Percentiles rank a stretch among this genome's conserved stretches.
Conservation (phyloP, 2,113 vertebrate species). For the Corynorhinus townsendii region DNA sequence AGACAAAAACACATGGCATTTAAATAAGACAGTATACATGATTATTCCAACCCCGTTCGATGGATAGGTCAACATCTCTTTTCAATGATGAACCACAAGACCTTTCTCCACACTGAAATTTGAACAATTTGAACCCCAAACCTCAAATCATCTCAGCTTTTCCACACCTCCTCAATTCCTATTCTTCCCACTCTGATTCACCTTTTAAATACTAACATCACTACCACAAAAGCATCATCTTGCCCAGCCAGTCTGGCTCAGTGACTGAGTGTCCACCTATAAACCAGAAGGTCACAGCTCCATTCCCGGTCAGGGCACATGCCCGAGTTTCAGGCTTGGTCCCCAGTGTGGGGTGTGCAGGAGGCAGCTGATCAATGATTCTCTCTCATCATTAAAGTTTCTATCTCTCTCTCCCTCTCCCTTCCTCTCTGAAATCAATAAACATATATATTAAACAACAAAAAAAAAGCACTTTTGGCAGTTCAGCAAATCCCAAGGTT, state of each 20-base stretch:
- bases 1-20: neutral
- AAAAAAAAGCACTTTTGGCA: neutral
- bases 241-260: too few species aligned
- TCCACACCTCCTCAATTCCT: neutral
- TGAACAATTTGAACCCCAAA: neutral
- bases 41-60: neutral
- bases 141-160: neutral
- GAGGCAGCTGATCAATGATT: too few species aligned
- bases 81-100: neutral
- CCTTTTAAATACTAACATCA: neutral
- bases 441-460: too few species aligned
- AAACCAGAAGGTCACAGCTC: too few species aligned
- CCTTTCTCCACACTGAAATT: neutral
- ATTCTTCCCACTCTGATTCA: neutral
- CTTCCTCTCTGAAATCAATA: too few species aligned
- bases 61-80: neutral
- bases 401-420: too few species aligned
- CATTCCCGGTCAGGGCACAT: too few species aligned
- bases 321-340: too few species aligned
- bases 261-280: too few species aligned
- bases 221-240: neutral
- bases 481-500: neutral
- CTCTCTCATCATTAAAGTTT: too few species aligned
- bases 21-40: neutral
- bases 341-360: too few species aligned